These are phyloP conservation scores for Apis cerana DNA, from an alignment of 1,140 invertebrate genomes.

Conservation along the genomic window DNA sequence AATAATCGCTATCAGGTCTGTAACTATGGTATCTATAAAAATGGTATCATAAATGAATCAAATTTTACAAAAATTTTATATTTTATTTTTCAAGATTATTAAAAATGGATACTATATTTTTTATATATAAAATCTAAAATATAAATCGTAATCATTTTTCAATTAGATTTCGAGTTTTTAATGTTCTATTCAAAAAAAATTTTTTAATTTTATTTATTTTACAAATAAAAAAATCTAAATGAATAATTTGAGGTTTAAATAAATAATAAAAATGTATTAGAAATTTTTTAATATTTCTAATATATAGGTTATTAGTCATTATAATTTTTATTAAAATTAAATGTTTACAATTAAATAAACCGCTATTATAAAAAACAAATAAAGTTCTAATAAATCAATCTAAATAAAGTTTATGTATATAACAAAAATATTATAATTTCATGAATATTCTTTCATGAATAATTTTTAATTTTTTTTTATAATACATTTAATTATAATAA, in stretches of 20 bases:
- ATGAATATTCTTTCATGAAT: no score
- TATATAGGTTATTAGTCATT: conserved; percentile 11
- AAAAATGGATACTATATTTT: not conserved
- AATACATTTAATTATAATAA: not conserved
- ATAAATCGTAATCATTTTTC: no score
- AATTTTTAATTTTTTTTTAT: not conserved
- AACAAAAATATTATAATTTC: not conserved
- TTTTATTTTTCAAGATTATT: not conserved
- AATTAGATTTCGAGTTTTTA: not conserved
- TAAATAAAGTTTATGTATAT: not conserved
- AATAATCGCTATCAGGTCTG: conserved; percentile 11
- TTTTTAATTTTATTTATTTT: not conserved
- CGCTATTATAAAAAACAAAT: no score
- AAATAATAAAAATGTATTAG: not conserved
- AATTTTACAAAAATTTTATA: not conserved
- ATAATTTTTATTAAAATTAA: not conserved
- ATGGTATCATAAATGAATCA: not conserved
- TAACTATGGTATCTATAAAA: not conserved
- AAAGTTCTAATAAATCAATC: not conserved
- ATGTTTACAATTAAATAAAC: not conserved
- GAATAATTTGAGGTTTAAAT: not conserved
- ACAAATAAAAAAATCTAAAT: not conserved
- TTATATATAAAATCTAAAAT: not conserved
- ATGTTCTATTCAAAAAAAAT: not conserved
- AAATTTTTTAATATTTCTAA: not conserved